These are phyloP conservation scores for Crocuta crocuta DNA, from an alignment of 2,113 vertebrate genomes.

Conservation along the genomic window DNA sequence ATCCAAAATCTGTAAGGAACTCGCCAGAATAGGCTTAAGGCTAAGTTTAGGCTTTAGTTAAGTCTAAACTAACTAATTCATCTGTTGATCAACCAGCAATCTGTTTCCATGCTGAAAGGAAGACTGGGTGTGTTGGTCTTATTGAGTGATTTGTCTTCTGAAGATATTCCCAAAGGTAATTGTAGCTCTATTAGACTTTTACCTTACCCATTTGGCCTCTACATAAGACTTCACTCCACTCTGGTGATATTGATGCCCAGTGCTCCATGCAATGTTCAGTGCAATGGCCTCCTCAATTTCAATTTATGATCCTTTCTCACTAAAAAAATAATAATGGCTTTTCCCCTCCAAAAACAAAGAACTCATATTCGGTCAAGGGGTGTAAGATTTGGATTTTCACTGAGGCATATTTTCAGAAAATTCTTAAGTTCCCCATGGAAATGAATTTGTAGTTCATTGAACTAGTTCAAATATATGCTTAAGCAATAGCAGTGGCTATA, in stretches of 20 bases:
- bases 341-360: not conserved
- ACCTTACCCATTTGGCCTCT: not conserved
- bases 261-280: not conserved
- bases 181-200: not conserved
- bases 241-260: not conserved
- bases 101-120: not conserved
- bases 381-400: slow-evolving; percentile 18
- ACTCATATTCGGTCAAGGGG: not conserved
- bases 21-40: no score
- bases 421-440: not conserved
- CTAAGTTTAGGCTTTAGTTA: not conserved
- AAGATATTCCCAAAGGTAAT: not conserved
- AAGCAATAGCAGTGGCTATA: not conserved
- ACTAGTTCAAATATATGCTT: not conserved
- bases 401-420: not conserved
- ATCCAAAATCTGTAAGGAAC: no score
- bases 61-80: not conserved
- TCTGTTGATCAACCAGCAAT: not conserved
- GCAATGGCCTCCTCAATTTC: not conserved
- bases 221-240: not conserved
- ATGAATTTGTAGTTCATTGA: not conserved
- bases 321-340: not conserved
- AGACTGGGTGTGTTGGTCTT: not conserved
- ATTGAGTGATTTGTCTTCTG: not conserved
- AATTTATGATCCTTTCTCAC: not conserved